phyloP scores from a whole-genome alignment of 2,888 invertebrate species.

The Anthoptus insignis region DNA sequence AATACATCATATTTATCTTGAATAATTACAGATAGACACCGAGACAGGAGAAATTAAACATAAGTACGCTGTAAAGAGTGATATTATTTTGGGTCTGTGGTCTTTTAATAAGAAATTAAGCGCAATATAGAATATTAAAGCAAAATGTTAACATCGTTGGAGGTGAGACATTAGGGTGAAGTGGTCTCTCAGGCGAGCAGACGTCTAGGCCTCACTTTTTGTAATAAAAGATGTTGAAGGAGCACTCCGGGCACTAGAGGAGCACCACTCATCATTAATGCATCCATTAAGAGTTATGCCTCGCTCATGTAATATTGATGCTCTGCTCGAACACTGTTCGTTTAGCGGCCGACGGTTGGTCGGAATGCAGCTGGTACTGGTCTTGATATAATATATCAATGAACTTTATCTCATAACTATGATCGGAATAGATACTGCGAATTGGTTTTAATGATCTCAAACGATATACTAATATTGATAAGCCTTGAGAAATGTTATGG shows the following conservation, averaged over 20 bases:
- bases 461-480: too few species aligned
- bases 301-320: constrained; percentile 66
- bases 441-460: too few species aligned
- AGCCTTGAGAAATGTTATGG: too few species aligned
- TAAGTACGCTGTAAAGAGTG: too few species aligned
- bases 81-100: not conserved
- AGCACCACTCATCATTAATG: constrained; percentile 67
- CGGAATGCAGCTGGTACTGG: constrained; percentile 56
- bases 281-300: constrained; percentile 69
- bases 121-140: not conserved
- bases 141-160: not conserved
- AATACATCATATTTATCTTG: too few species aligned
- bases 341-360: constrained; percentile 52
- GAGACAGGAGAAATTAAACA: too few species aligned
- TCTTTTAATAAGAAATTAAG: not conserved
- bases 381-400: constrained; percentile 55
- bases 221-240: constrained; percentile 58
- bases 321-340: constrained; percentile 58
- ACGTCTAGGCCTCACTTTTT: constrained; percentile 64
- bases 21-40: too few species aligned
- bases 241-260: constrained; percentile 57
- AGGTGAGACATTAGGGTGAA: constrained; percentile 35
- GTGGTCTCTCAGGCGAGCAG: constrained; percentile 57
- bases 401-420: too few species aligned
- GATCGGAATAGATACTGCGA: too few species aligned